phyloP scores from a whole-genome alignment of 2,888 invertebrate genomes.

The Drosophila bunnanda region DNA sequence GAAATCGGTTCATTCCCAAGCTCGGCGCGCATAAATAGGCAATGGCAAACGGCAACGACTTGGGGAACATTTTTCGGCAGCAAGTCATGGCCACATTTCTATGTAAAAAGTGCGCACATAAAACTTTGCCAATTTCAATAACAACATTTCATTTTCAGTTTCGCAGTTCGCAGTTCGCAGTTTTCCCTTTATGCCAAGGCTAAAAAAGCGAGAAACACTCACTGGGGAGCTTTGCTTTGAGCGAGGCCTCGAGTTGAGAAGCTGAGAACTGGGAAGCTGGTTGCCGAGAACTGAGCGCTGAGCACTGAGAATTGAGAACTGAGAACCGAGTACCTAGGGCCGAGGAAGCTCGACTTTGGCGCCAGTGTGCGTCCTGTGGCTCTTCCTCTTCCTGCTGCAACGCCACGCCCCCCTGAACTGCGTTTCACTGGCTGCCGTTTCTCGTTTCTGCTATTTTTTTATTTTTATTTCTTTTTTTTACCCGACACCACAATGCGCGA shows the following conservation, averaged over 20 bases:
- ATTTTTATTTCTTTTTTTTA: constrained; percentile 14
- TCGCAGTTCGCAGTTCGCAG: constrained; percentile 56
- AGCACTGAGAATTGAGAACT: constrained; percentile 6
- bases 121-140: constrained; percentile 79
- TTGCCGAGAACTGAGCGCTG: constrained; percentile 1
- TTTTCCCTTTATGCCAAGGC: constrained; percentile 18
- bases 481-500: constrained; percentile 74
- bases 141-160: constrained; percentile 77
- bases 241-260: constrained; percentile 30
- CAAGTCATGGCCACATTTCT: constrained; percentile 78
- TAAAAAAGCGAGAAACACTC: constrained; percentile 53
- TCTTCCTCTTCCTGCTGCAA: constrained; percentile 42
- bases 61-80: constrained; percentile 57
- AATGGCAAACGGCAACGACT: constrained; percentile 46
- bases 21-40: constrained; percentile 75
- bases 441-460: constrained; percentile 15
- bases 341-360: constrained; percentile 55
- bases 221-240: constrained; percentile 50
- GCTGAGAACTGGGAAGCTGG: constrained; percentile 14
- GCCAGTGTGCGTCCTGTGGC: constrained; percentile 67
- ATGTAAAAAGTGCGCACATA: constrained; percentile 74
- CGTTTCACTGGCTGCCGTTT: constrained; percentile 43
- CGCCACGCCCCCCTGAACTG: constrained; percentile 31
- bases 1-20: constrained; percentile 50
- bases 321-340: neutral